These are phyloP conservation scores for Aporophyla lueneburgensis DNA, from an alignment of 2,888 invertebrate genomes.

Conservation along the genomic window DNA sequence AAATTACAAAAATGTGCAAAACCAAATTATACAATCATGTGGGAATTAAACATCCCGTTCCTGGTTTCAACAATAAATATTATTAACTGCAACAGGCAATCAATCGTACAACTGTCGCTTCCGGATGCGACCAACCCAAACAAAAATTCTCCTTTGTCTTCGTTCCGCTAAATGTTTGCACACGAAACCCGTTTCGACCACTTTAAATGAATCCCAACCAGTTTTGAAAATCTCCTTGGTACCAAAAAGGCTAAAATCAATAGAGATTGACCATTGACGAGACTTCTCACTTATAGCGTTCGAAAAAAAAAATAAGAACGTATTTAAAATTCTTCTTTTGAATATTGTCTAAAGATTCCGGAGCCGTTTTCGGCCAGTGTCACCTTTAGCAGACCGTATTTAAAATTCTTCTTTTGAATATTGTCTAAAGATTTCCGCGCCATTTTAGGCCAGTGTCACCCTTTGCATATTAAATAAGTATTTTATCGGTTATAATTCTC, in stretches of 20 bases:
- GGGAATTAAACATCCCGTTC: not conserved
- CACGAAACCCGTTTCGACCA: constrained; percentile 55
- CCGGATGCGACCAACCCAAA: constrained; percentile 59
- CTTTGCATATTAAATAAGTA: not conserved
- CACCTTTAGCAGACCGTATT: not conserved
- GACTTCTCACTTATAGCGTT: not conserved
- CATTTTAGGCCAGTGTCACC: constrained; percentile 15
- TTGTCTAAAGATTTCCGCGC: not conserved
- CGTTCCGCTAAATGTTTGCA: constrained; percentile 64
- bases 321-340: constrained; percentile 21
- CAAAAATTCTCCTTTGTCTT: constrained; percentile 63
- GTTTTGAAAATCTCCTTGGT: constrained; percentile 44
- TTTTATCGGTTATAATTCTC: constrained; percentile 29
- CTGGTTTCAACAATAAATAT: constrained; percentile 12
- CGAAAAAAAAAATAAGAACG: not conserved
- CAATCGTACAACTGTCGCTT: constrained; percentile 55
- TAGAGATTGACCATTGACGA: constrained; percentile 24
- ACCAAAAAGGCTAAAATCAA: constrained; percentile 45
- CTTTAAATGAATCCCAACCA: constrained; percentile 46
- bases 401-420: constrained; percentile 20
- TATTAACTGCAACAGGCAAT: constrained; percentile 33
- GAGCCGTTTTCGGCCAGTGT: too few species aligned
- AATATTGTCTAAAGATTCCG: not conserved
- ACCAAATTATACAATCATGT: not conserved
- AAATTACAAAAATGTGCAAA: not conserved